phyloP scores from a whole-genome alignment of 2,113 vertebrate species.

The Bettongia penicillata region DNA sequence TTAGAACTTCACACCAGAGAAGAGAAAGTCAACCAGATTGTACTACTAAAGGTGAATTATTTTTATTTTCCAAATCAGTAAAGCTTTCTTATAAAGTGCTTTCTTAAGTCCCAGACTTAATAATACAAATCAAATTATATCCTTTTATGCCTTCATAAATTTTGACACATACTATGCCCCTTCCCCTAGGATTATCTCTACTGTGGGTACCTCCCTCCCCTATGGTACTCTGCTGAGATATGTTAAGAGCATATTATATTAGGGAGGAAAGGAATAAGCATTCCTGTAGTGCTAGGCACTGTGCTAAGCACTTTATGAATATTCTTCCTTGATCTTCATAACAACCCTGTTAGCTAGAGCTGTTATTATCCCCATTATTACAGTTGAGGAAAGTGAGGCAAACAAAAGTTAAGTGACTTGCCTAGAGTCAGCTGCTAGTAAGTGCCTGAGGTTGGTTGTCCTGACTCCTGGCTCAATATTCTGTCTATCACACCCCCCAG shows the following conservation, averaged over 20 bases:
- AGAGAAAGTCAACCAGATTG: slow-evolving; percentile 92
- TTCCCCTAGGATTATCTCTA: neutral
- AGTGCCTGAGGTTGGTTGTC: neutral
- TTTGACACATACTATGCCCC: neutral
- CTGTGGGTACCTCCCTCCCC: neutral
- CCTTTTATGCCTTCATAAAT: neutral
- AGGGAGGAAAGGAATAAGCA: neutral
- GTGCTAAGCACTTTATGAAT: neutral
- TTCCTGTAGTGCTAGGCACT: neutral
- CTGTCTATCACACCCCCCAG: neutral
- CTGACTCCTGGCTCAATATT: neutral
- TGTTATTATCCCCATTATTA: neutral
- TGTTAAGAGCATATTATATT: neutral
- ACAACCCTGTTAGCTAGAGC: neutral
- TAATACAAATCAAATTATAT: neutral
- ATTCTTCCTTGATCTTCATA: neutral
- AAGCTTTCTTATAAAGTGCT: neutral
- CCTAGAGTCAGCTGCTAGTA: neutral
- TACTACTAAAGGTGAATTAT: slow-evolving; percentile 89
- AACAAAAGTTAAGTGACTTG: neutral
- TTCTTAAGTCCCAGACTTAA: neutral
- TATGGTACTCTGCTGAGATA: neutral
- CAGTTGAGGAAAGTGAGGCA: neutral
- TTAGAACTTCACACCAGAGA: slow-evolving; percentile 90
- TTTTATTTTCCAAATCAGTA: slow-evolving; percentile 49